Base-by-base conservation (phyloP, 2,797 vertebrate species). In the Syndactyla subalaris region DNA sequence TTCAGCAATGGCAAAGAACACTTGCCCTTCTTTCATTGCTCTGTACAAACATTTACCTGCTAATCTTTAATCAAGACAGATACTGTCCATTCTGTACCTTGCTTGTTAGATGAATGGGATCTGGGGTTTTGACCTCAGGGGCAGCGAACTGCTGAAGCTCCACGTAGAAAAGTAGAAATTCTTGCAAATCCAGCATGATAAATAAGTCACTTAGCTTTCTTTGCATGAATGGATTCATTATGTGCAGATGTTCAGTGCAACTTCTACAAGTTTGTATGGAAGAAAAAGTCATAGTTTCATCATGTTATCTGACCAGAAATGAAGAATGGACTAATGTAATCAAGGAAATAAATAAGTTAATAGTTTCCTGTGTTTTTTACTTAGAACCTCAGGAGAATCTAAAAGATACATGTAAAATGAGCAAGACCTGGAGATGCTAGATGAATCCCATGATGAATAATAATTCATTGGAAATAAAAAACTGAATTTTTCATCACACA, bases 151-250 rank as follows among this genome's bases (percentile, higher is more conserved):
- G 79, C 75, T 66, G 70, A 96, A 92, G 52, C 79, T 89, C 52
- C 54, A 67, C 45, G 48, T 9, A 80, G 62, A 90, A 95, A 91
- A 93, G 59, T 29, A 93, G 39, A 90, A 85, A 92, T 27, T 91
- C 79, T 84, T 89, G 39, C 63, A 96, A 94, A 95, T 80, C 41
- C 80, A 91, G 57, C 71, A 83, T 72, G 91, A 95, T 82, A 97
- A 96, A 77, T 85, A 92, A 93, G 81, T 93, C 77, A 85, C 66
- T 91, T 41, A 9, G 45, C 71, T 90, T 96, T 95, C 89, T 97
- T 86, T 92, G 85, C 85, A 96, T 98, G 96, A 98, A 98, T 97
- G 94, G 95, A 81, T 95, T 96, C 92, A 97, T 98, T 98, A 97
- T 97, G 97, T 97, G 96, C 96, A 97, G 97, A 98, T 97, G 97